Evolutionary conservation across 92 coral and sea anemone species (phyloP).

Genomic region (Actinostola sp.): DNA sequence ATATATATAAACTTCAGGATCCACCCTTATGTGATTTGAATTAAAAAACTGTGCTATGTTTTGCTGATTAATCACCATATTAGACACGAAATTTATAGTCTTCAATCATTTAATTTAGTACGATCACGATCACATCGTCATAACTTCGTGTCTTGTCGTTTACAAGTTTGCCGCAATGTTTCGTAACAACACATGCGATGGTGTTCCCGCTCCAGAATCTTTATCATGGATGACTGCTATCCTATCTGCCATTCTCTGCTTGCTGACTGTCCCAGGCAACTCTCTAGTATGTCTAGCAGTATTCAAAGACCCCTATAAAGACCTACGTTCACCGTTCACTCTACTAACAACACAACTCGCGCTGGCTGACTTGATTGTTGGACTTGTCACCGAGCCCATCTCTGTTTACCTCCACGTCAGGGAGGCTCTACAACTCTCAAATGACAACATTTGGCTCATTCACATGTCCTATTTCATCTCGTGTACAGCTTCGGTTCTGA

Average conservation of each 20-base stretch:
- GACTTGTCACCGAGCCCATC: slow-evolving; percentile 63
- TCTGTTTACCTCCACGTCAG: slow-evolving; percentile 56
- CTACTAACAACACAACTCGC: slow-evolving; percentile 57
- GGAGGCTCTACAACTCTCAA: slow-evolving; percentile 39
- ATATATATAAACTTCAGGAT: too few species aligned
- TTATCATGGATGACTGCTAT: slow-evolving; percentile 55
- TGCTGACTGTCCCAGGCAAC: slow-evolving; percentile 63
- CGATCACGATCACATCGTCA: too few species aligned
- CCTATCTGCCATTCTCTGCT: slow-evolving; percentile 35
- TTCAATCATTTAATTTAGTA: too few species aligned
- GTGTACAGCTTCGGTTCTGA: slow-evolving; percentile 59
- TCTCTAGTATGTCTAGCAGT: slow-evolving; percentile 65
- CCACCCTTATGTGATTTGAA: too few species aligned
- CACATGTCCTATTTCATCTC: slow-evolving; percentile 61
- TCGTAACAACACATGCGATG: slow-evolving; percentile 1
- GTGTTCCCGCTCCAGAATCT: slow-evolving; percentile 24
- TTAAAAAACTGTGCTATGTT: too few species aligned
- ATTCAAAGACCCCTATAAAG: slow-evolving; percentile 50
- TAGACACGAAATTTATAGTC: too few species aligned
- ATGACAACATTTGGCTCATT: slow-evolving; percentile 22
- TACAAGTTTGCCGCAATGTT: too few species aligned
- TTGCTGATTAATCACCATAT: too few species aligned
- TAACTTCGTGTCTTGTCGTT: too few species aligned
- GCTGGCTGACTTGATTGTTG: slow-evolving; percentile 68
- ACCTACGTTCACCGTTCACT: slow-evolving; percentile 63